These are phyloP conservation scores for Shinisaurus crocodilurus DNA, from an alignment of 2,113 vertebrate genomes.

Conservation along the genomic window DNA sequence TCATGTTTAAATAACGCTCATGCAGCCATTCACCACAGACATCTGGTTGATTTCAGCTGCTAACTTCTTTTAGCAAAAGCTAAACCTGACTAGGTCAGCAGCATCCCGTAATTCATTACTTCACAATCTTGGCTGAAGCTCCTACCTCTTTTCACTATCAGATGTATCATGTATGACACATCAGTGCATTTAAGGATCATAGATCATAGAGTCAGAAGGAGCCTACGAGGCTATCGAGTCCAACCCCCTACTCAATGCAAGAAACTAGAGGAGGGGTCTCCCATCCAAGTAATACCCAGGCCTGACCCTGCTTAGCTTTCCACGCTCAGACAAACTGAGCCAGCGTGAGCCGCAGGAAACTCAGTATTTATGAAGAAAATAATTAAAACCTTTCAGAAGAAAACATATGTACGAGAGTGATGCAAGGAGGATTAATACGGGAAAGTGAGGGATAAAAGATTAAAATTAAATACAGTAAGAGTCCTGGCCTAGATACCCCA, in stretches of 20 bases:
- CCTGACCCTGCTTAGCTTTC: no score
- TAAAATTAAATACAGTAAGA: background rate
- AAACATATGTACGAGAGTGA: background rate
- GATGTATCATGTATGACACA: background rate
- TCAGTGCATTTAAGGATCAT: no score
- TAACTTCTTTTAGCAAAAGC: background rate
- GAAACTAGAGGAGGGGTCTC: no score
- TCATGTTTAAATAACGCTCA: background rate
- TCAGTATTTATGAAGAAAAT: background rate
- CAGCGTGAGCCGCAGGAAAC: no score
- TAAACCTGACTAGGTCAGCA: background rate
- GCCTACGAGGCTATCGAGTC: no score
- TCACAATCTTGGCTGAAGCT: no score
- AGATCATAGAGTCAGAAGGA: no score
- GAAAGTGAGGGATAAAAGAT: background rate
- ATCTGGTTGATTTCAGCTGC: background rate
- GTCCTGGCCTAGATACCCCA: background rate
- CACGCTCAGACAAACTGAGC: no score
- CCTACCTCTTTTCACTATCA: background rate
- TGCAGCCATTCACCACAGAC: background rate
- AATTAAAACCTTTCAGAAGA: background rate
- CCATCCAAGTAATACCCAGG: no score
- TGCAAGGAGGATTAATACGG: background rate
- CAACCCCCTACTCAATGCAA: no score
- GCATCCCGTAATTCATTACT: background rate